phyloP scores from a whole-genome alignment of 2,888 invertebrate genomes.

The Lypha dubia region DNA sequence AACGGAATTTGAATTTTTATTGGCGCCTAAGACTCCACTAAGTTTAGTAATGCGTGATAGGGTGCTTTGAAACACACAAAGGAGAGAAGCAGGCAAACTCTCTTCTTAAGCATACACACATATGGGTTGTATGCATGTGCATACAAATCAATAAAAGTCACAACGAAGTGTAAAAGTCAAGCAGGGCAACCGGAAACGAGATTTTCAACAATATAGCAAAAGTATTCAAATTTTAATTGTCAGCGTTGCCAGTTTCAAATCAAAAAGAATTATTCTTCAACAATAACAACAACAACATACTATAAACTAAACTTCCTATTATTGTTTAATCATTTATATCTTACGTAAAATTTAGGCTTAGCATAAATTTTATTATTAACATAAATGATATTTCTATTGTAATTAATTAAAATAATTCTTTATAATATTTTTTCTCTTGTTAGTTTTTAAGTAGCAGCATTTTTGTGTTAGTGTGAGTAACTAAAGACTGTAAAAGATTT shows the following conservation, averaged over 20 bases:
- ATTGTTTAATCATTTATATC: slow-evolving; percentile 29
- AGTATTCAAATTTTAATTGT: slow-evolving; percentile 41
- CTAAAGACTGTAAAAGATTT: slow-evolving; percentile 80
- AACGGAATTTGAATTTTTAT: slow-evolving; percentile 91
- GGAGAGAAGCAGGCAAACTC: neutral
- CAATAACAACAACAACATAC: no score
- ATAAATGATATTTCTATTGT: slow-evolving; percentile 42
- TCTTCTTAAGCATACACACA: neutral
- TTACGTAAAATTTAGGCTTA: slow-evolving; percentile 56
- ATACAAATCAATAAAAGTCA: slow-evolving; percentile 10
- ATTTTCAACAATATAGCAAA: no score
- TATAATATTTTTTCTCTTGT: slow-evolving; percentile 55
- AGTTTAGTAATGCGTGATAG: slow-evolving; percentile 87
- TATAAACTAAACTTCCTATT: slow-evolving; percentile 26
- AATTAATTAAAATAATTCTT: slow-evolving; percentile 50
- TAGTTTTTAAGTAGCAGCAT: slow-evolving; percentile 79
- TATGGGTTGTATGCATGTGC: no score
- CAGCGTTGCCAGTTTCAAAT: slow-evolving; percentile 55
- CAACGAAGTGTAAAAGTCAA: neutral
- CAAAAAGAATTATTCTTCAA: slow-evolving; percentile 11
- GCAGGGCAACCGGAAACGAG: no score
- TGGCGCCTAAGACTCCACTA: slow-evolving; percentile 90
- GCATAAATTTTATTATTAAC: slow-evolving; percentile 68
- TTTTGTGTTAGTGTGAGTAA: slow-evolving; percentile 77
- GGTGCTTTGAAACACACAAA: slow-evolving; percentile 75